Percentiles rank a stretch among this genome's conserved stretches.
These are phyloP conservation scores for Bedellia somnulentella DNA, from an alignment of 2,888 invertebrate species.

Conservation along the genomic window DNA sequence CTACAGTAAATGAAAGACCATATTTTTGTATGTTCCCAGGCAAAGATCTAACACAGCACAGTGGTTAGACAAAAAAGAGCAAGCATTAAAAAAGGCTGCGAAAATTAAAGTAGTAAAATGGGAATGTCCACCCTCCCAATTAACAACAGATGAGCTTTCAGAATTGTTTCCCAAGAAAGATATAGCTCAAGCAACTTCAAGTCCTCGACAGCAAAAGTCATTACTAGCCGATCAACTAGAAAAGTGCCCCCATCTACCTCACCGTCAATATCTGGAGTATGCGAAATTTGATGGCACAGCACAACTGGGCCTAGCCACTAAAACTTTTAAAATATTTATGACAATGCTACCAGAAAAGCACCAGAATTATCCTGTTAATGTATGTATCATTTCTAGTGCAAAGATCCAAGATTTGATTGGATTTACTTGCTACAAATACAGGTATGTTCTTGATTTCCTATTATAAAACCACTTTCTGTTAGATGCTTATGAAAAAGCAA, in stretches of 20 bases:
- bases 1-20: too few species aligned
- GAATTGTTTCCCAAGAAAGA: slow-evolving; percentile 61
- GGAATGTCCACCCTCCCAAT: slow-evolving; percentile 53
- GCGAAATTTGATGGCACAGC: slow-evolving; percentile 90
- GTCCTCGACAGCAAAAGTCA: slow-evolving; percentile 51
- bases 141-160: slow-evolving; percentile 60
- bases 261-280: slow-evolving; percentile 87
- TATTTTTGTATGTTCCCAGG: slow-evolving; percentile 47
- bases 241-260: slow-evolving; percentile 74
- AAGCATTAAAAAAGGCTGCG: slow-evolving; percentile 77
- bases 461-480: not conserved
- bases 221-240: slow-evolving; percentile 74
- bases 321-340: slow-evolving; percentile 87
- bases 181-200: slow-evolving; percentile 21
- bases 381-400: slow-evolving; percentile 80
- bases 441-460: slow-evolving; percentile 26
- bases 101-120: slow-evolving; percentile 77
- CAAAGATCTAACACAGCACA: slow-evolving; percentile 87
- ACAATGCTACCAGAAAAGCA: slow-evolving; percentile 83
- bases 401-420: slow-evolving; percentile 91
- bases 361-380: slow-evolving; percentile 80
- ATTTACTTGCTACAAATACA: slow-evolving; percentile 85
- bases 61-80: slow-evolving; percentile 85
- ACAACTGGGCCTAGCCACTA: slow-evolving; percentile 75
- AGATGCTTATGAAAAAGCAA: too few species aligned